Evolutionary conservation across 1,140 invertebrate genomes (phyloP), one percentile per base, ranked within the genome.

Genomic region (Drosophila varians): DNA sequence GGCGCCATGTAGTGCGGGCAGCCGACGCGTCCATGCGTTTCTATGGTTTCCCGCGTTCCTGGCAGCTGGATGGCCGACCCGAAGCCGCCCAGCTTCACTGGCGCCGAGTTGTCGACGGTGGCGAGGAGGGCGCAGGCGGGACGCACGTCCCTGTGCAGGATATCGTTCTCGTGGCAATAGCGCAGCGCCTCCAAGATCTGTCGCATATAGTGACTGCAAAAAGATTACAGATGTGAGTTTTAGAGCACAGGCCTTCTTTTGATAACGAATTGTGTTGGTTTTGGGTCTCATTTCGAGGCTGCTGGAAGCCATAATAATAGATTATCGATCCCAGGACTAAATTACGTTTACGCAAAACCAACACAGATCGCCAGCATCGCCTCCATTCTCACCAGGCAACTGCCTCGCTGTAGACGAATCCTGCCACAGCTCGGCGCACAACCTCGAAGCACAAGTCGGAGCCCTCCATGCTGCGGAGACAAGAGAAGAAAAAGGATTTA

Each of bases 391-490:
- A 98, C 98, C 98, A 99, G 57, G 97, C 97, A 31, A 99, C 99
- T 55, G 98, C 97, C 93, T 99, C 98, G 90, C 98, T 99, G 93
- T 99, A 99, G 45, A 98, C 97, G 93, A 99, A 99, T 51, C 98
- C 98, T 52, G 97, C 96, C 38, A 95, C 95, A 4, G 98, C 98
- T 84, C 98, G 93, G 77, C 98, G 95, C 14, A 99, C 98, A 73
- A 99, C 97, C 93, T 99, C 99, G 92, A 98, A 99, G 92, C 98
- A 99, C 65, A 99, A 94, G 93, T 99, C 98, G 31, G 97, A 96
- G 51, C 98, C 99, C 92, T 99, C 97, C 98, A 99, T 99, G 92
- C 98, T 99, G 94, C 82, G 9, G 9, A 31, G 0, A 16, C 4
- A 38, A 16, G 36, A 38, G 16, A 6, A 14, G 14, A 38, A 38